Evolutionary conservation across 2,888 invertebrate genomes (phyloP).

Genomic region (Drosophila borealis): DNA sequence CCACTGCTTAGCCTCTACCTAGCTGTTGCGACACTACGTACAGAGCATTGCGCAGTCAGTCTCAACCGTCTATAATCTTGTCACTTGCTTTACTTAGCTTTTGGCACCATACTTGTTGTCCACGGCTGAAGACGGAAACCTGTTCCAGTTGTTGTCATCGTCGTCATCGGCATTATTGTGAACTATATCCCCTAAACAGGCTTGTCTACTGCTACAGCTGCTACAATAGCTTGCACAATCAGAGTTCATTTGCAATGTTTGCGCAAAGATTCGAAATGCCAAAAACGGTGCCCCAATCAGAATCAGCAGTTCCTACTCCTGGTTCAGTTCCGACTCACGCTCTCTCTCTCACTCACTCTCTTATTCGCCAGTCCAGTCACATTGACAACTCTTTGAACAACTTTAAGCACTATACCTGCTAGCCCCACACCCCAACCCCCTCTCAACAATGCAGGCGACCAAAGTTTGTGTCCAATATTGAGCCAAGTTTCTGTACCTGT

Average conservation of each 20-base stretch:
- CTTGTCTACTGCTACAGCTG: slow-evolving; percentile 9
- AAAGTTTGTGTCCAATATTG: slow-evolving; percentile 44
- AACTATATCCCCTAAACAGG: slow-evolving; percentile 16
- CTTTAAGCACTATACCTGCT: slow-evolving; percentile 21
- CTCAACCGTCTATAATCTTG: not conserved
- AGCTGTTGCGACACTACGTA: not conserved
- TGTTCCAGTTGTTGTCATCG: slow-evolving; percentile 3
- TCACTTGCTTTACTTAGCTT: slow-evolving; percentile 1
- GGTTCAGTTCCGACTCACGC: not conserved
- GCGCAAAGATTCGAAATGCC: slow-evolving; percentile 63
- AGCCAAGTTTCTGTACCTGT: slow-evolving; percentile 26
- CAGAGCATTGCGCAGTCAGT: not conserved
- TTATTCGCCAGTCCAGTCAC: not conserved
- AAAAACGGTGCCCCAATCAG: slow-evolving; percentile 55
- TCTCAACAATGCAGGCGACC: slow-evolving; percentile 20
- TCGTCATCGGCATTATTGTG: slow-evolving; percentile 26
- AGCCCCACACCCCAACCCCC: not conserved
- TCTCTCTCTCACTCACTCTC: not conserved
- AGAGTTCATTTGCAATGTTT: slow-evolving; percentile 71
- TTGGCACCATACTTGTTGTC: slow-evolving; percentile 9
- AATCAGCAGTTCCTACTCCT: slow-evolving; percentile 22
- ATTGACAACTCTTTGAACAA: slow-evolving; percentile 24
- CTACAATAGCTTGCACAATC: slow-evolving; percentile 58
- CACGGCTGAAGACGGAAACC: slow-evolving; percentile 1
- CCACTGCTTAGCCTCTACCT: no score